Percentiles rank a stretch among this genome's conserved stretches.
phyloP scores from a whole-genome alignment of 2,888 invertebrate genomes.

The Villa cingulata region DNA sequence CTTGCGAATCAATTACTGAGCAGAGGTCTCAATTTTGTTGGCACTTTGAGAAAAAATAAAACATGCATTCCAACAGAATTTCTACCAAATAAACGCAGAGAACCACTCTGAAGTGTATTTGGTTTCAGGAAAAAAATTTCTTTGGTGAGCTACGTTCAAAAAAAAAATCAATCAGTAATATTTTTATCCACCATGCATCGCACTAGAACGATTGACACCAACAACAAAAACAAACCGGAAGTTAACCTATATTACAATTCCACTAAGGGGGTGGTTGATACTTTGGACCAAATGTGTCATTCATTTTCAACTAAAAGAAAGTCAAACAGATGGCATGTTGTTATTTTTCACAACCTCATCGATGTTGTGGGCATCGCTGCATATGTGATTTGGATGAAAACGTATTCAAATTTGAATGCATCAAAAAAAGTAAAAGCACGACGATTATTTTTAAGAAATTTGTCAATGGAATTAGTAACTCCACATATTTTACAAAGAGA shows the following conservation, averaged over 20 bases:
- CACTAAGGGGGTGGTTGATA: slow-evolving; percentile 17
- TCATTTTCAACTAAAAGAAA: slow-evolving; percentile 13
- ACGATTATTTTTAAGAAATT: too few species aligned
- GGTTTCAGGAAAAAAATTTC: slow-evolving; percentile 3
- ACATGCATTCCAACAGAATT: slow-evolving; percentile 1
- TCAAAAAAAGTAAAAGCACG: too few species aligned
- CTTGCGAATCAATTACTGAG: background rate
- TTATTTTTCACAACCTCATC: too few species aligned
- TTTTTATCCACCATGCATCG: slow-evolving; percentile 7
- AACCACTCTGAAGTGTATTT: slow-evolving; percentile 1
- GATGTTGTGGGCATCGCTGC: too few species aligned
- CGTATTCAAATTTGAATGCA: too few species aligned
- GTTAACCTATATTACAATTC: slow-evolving; percentile 15
- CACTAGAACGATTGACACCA: background rate
- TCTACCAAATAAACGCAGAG: background rate
- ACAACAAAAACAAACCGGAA: slow-evolving; percentile 14
- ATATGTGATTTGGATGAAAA: too few species aligned
- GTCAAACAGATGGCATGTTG: slow-evolving; percentile 16
- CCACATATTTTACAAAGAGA: too few species aligned
- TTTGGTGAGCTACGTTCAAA: slow-evolving; percentile 4
- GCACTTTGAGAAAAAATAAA: slow-evolving; percentile 5
- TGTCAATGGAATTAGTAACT: too few species aligned
- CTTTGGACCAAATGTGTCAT: slow-evolving; percentile 15
- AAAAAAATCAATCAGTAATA: slow-evolving; percentile 4
- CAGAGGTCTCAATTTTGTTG: background rate